A percentile compares a stretch with the other conserved stretches of the same genome.
phyloP scores from a whole-genome alignment of 35 echinoderm and acorn worm species.

The Chiridota heheva region DNA sequence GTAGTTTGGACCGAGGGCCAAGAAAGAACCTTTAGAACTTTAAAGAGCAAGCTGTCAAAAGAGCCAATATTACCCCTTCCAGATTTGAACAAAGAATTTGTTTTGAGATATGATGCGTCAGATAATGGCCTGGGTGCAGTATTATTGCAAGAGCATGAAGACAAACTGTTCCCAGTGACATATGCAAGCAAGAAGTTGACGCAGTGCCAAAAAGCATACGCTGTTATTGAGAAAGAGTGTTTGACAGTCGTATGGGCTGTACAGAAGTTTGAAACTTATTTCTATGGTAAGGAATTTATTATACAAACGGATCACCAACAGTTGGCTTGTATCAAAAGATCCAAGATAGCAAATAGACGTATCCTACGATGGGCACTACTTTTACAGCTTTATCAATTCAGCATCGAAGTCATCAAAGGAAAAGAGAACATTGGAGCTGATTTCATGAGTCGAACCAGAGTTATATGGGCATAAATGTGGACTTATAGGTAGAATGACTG shows the following conservation, averaged over 20 bases:
- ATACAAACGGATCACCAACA: slow-evolving; percentile 19
- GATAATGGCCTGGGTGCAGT: slow-evolving; percentile 57
- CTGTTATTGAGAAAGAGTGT: slow-evolving; percentile 26
- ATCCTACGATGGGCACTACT: slow-evolving; percentile 15
- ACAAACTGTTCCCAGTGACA: slow-evolving; percentile 29
- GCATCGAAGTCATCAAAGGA: slow-evolving; percentile 43
- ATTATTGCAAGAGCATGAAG: not conserved
- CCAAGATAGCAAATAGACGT: slow-evolving; percentile 1
- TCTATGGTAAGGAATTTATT: slow-evolving; percentile 13
- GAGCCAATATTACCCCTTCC: slow-evolving; percentile 50
- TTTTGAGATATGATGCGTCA: slow-evolving; percentile 55
- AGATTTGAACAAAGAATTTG: slow-evolving; percentile 35
- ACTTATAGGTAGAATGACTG: too few relatives aligned
- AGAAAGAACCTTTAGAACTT: slow-evolving; percentile 44
- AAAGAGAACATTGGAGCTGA: slow-evolving; percentile 55
- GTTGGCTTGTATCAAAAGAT: not conserved
- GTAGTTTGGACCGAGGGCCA: slow-evolving; percentile 25
- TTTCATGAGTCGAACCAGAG: slow-evolving; percentile 24
- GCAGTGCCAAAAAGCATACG: slow-evolving; percentile 19
- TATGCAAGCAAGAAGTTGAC: slow-evolving; percentile 35
- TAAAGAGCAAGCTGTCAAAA: slow-evolving; percentile 32
- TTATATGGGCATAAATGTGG: too few relatives aligned
- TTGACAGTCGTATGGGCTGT: slow-evolving; percentile 19
- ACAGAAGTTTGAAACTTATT: slow-evolving; percentile 25
- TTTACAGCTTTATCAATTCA: slow-evolving; percentile 3